These are phyloP conservation scores for Drusus annulatus DNA, from an alignment of 1,140 invertebrate genomes.

Conservation along the genomic window DNA sequence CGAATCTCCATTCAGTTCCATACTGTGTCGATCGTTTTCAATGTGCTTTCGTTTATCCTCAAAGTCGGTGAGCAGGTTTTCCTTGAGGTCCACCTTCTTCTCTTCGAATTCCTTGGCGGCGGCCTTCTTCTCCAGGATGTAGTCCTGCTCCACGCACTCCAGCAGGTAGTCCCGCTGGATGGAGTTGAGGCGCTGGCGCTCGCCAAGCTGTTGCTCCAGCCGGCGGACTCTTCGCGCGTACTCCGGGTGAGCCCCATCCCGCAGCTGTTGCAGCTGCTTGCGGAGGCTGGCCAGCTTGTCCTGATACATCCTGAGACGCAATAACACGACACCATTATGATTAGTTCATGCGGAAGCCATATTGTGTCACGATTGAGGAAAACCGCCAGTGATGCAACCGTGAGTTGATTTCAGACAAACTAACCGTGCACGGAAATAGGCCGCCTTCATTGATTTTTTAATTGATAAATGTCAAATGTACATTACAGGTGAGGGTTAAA, in stretches of 20 bases:
- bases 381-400: too few species aligned
- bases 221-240: conserved; percentile 87
- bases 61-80: conserved; percentile 91
- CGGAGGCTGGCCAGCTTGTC: conserved; percentile 93
- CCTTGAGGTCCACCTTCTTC: conserved; percentile 93
- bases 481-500: not conserved
- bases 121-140: conserved; percentile 88
- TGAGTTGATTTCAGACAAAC: too few species aligned
- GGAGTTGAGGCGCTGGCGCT: conserved; percentile 85
- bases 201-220: conserved; percentile 86
- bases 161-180: conserved; percentile 87
- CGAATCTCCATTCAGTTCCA: conserved; percentile 91
- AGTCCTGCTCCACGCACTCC: conserved; percentile 91
- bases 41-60: conserved; percentile 94
- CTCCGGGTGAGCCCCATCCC: conserved; percentile 90
- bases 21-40: conserved; percentile 87
- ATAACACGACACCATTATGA: not conserved
- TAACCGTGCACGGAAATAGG: too few species aligned
- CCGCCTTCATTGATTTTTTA: too few species aligned
- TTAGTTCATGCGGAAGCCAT: too few species aligned
- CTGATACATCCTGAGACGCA: conserved; percentile 85
- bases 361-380: too few species aligned
- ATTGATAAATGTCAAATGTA: too few species aligned
- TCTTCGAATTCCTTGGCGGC: conserved; percentile 95
- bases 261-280: conserved; percentile 90